Evolutionary conservation across 2,888 invertebrate species (phyloP), one percentile per base, ranked within the genome.

Genomic region (Gastracanthus pulcherrimus): DNA sequence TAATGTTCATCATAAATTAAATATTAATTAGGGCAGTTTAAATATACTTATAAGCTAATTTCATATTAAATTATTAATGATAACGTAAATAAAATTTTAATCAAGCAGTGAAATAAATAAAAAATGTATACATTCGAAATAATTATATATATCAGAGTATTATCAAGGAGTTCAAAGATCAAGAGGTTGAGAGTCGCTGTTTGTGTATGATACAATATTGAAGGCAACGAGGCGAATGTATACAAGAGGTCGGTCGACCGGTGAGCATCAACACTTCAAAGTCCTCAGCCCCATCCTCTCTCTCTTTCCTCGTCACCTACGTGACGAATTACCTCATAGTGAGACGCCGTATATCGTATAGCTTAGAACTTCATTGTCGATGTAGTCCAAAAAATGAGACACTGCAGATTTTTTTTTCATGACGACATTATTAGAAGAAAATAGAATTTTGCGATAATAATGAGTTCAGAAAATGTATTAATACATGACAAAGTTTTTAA

Each of bases 191-290:
- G 16, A 29, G 31, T 29, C 26, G 11, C 13, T 48, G 64, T 23
- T n/a, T 29, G 48, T 29, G 16, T 69, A 26, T 36, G 76, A 62
- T 80, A 80, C 41, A 67, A 75, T 75, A 75, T 70, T 34, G 62
- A 36, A 36, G 45, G 31, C 23, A 67, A 60, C 58, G 51, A 51
- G 60, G 58, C 66, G 41, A 58, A 29, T 58, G 38, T 29, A 19
- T 45, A 29, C 29, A 81, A 76, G 62, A 70, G 76, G 79, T 74
- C 74, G 72, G 69, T 81, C 81, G 77, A 83, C 70, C 75, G 81
- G 81, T 81, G 83, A 86, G 85, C 84, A 86, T 87, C 86, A 87
- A 84, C 85, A 86, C 86, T 86, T 84, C 75, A 83, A 83, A 81
- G 78, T 79, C 75, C 84, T 76, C 81, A 26, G 3, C 36, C 19